Base-by-base conservation (phyloP, 2,113 vertebrate genomes). In the Bufo bufo region DNA sequence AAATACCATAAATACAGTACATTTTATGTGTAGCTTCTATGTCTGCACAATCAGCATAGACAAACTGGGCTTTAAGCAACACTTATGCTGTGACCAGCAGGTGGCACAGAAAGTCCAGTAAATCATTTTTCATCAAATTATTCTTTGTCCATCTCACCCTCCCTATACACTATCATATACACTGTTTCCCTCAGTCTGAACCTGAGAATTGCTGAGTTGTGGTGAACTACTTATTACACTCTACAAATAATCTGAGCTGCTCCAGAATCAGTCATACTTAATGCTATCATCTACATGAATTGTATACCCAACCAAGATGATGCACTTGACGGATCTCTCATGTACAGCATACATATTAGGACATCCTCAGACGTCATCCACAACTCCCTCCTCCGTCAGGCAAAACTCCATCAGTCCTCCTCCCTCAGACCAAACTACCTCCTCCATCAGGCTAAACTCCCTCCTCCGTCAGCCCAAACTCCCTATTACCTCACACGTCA, bases 41-140 rank as follows among this genome's bases (percentile, higher is more conserved):
- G 7, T 59, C 14, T 58, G 13, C 49, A 16, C 23, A 49, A 50
- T 16, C 43, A 50, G 74, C 5, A 78, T n/a, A 49, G 49, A 52
- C 23, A 80, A 33, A 58, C 77, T 43, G 45, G 72, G 14, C 17
- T 84, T 23, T 33, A 8, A 72, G 82, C 20, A 17, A 3, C 33
- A n/a, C 23, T 11, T 66, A n/a, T 3, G 6, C 19, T 77, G 58
- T 56, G 47, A 52, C 85, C 85, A 86, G 85, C 61, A 86, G 85
- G 77, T 79, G 75, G 85, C 75, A 69, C 75, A 80, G 59, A 56
- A 66, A 17, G 85, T 16, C 83, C 69, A 74, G 1, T 43, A 9
- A 33, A 59, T 80, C 78, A 17, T 80, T 16, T 17, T 7, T 23
- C 56, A 59, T 3, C 45, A 19, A 33, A 10, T 80, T 13, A 74